These are phyloP conservation scores for Percina caprodes DNA, from an alignment of 2,113 vertebrate genomes.

Conservation along the genomic window DNA sequence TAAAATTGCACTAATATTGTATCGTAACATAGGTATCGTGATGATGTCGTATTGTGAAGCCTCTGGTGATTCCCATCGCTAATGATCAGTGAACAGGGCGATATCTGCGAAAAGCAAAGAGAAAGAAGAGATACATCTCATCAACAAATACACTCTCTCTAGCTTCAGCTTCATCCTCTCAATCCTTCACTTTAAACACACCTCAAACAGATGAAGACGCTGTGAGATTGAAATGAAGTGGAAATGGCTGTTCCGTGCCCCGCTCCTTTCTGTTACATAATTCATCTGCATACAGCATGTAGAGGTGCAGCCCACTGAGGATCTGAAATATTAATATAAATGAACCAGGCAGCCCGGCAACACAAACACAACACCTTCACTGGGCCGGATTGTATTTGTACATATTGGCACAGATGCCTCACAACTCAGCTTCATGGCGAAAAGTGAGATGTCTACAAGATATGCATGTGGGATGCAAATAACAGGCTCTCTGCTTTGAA, in stretches of 20 bases:
- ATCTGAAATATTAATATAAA: slow-evolving; percentile 78
- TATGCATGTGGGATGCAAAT: slow-evolving; percentile 34
- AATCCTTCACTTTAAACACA: slow-evolving; percentile 36
- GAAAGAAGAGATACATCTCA: slow-evolving; percentile 8
- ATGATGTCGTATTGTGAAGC: too few species aligned
- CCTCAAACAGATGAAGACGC: slow-evolving; percentile 46
- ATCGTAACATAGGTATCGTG: too few species aligned
- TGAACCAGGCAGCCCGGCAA: slow-evolving; percentile 47
- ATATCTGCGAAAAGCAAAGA: neutral
- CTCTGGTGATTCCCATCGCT: neutral
- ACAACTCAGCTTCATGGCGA: neutral
- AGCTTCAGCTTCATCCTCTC: slow-evolving; percentile 22
- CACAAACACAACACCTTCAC: slow-evolving; percentile 48
- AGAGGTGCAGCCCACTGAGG: slow-evolving; percentile 57
- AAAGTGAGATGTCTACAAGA: slow-evolving; percentile 21
- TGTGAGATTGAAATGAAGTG: slow-evolving; percentile 61
- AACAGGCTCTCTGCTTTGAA: slow-evolving; percentile 29
- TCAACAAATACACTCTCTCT: neutral
- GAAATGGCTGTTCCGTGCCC: slow-evolving; percentile 60
- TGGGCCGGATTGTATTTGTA: slow-evolving; percentile 31
- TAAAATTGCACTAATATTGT: too few species aligned
- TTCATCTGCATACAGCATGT: slow-evolving; percentile 57
- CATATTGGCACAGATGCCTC: neutral
- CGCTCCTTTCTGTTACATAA: slow-evolving; percentile 68
- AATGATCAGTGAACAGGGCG: slow-evolving; percentile 26